Conservation (phyloP, 2,797 vertebrate species). For the Pempheris klunzingeri region DNA sequence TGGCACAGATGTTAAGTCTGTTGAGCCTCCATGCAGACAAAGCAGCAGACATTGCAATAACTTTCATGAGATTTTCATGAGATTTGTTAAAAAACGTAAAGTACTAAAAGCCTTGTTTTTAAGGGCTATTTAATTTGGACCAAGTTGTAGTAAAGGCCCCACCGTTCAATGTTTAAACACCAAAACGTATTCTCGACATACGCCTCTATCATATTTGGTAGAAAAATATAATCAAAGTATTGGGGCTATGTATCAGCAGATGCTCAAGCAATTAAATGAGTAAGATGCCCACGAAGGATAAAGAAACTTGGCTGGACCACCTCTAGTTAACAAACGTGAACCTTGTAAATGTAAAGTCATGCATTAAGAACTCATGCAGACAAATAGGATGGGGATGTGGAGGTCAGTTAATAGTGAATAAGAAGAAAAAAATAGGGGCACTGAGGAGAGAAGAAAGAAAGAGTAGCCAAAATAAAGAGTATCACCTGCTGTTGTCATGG, state of each 20-base stretch:
- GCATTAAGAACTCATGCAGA: slow-evolving; percentile 54
- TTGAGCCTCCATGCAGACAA: slow-evolving; percentile 64
- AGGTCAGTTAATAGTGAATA: slow-evolving; percentile 7
- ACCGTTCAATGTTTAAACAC: neutral
- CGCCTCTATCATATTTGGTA: neutral
- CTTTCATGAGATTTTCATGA: slow-evolving; percentile 11
- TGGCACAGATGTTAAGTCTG: neutral
- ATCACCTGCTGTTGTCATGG: slow-evolving; percentile 99
- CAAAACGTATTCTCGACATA: neutral
- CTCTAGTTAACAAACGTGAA: slow-evolving; percentile 6
- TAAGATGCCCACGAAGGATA: slow-evolving; percentile 26
- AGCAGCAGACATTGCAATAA: slow-evolving; percentile 14
- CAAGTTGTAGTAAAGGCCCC: neutral
- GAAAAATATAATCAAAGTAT: neutral
- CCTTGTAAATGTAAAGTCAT: slow-evolving; percentile 39
- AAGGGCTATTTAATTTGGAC: neutral
- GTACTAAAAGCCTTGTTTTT: neutral
- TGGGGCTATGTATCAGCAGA: neutral
- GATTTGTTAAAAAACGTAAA: neutral
- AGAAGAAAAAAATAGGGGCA: slow-evolving; percentile 22
- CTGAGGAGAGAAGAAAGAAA: slow-evolving; percentile 31
- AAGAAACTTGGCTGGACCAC: slow-evolving; percentile 10
- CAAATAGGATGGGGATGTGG: slow-evolving; percentile 24
- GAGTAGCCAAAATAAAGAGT: slow-evolving; percentile 83
- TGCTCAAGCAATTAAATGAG: slow-evolving; percentile 11